These are phyloP conservation scores for Perca fluviatilis DNA, from an alignment of 2,113 vertebrate genomes.

Conservation along the genomic window DNA sequence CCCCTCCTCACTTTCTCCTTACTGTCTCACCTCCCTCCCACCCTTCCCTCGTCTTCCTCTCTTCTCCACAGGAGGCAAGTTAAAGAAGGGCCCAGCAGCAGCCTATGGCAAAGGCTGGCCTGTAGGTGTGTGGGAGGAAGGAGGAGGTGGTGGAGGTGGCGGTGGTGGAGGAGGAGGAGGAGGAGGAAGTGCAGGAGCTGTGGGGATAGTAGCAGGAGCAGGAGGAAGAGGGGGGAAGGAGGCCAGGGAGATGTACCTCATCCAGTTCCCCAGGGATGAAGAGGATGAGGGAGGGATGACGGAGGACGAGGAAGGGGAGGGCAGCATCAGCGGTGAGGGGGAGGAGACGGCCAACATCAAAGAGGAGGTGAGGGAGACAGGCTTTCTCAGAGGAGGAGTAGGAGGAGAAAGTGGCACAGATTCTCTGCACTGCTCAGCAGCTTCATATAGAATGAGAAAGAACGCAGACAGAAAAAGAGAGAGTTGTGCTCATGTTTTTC, in stretches of 20 bases:
- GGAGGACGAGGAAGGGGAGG: conserved; percentile 83
- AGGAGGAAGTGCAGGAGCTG: conserved; percentile 67
- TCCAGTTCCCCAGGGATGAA: conserved; percentile 81
- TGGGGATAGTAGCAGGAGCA: conserved; percentile 63
- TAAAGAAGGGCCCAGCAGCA: conserved; percentile 75
- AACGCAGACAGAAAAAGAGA: conserved; percentile 27
- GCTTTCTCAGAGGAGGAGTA: conserved; percentile 73
- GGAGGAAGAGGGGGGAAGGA: conserved; percentile 76
- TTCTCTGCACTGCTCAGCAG: conserved; percentile 63
- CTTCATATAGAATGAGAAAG: conserved; percentile 36
- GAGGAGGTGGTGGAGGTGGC: conserved; percentile 60
- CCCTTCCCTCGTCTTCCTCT: conserved; percentile 47
- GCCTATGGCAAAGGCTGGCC: conserved; percentile 83
- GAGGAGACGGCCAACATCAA: conserved; percentile 86
- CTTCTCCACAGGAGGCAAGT: conserved; percentile 83
- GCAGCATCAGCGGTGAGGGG: conserved; percentile 80
- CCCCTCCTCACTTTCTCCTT: conserved; percentile 45
- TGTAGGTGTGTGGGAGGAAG: conserved; percentile 84
- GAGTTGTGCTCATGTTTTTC: conserved; percentile 47
- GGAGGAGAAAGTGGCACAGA: conserved; percentile 73
- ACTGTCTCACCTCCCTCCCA: conserved; percentile 47
- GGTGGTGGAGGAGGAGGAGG: conserved; percentile 5
- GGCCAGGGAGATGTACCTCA: conserved; percentile 83
- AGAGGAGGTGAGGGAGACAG: conserved; percentile 86
- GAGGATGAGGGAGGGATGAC: conserved; percentile 79